phyloP scores from a whole-genome alignment of 2,797 vertebrate genomes.

The Helarctos malayanus region DNA sequence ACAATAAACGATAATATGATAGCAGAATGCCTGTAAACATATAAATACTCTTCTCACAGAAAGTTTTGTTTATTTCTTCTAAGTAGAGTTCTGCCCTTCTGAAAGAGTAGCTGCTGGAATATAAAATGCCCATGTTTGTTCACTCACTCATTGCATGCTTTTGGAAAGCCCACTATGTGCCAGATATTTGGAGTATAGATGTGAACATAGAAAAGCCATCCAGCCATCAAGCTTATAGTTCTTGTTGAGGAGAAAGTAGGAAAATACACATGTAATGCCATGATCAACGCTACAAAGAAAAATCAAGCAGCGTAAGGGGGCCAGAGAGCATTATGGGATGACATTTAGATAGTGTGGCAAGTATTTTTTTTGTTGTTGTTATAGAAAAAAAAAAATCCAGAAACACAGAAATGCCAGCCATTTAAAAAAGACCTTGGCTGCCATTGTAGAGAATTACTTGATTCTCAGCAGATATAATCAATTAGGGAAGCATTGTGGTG shows the following conservation, averaged over 20 bases:
- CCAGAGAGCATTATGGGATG: neutral
- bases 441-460: neutral
- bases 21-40: neutral
- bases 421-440: neutral
- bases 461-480: neutral
- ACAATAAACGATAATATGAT: neutral
- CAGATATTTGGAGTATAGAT: neutral
- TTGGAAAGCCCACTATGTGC: neutral
- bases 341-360: neutral
- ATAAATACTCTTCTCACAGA: neutral
- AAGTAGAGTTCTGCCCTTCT: neutral
- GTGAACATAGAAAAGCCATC: neutral
- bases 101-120: neutral
- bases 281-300: slow-evolving; percentile 6
- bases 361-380: neutral
- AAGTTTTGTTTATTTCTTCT: neutral
- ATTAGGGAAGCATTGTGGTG: neutral
- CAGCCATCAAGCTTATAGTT: neutral
- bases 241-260: neutral
- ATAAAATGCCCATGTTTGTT: neutral
- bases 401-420: neutral
- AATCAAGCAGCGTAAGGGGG: neutral
- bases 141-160: neutral
- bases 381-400: neutral
- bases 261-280: neutral